Evolutionary conservation across 1,140 invertebrate species (phyloP).

Genomic region (Diuraphis noxia): DNA sequence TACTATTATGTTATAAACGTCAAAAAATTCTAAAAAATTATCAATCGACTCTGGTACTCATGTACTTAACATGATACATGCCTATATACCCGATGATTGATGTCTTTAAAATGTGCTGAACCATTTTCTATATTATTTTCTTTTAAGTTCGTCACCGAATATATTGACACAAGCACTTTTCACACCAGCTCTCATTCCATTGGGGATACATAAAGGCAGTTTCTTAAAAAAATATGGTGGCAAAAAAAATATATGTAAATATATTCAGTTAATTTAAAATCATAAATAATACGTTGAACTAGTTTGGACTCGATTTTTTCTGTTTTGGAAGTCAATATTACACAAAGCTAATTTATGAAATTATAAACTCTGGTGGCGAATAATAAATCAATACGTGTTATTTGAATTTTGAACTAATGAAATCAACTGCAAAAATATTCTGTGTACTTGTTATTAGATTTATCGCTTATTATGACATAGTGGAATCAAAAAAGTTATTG

Average conservation of each 20-base stretch:
- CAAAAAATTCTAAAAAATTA: not conserved
- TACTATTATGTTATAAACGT: not conserved
- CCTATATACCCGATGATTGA: not conserved
- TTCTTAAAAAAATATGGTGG: not conserved
- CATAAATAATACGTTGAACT: not conserved
- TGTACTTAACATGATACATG: not conserved
- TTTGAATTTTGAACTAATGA: not conserved
- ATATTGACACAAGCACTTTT: not conserved
- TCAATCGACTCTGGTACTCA: not conserved
- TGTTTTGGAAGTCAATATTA: not conserved
- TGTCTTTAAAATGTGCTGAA: not conserved
- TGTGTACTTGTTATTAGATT: not conserved
- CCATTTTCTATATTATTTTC: not conserved
- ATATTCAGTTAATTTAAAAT: not conserved
- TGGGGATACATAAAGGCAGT: not conserved
- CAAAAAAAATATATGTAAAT: not conserved
- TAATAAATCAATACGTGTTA: not conserved
- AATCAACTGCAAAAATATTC: not conserved
- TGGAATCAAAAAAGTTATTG: not conserved
- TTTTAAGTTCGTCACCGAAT: not conserved
- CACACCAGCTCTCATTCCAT: not conserved
- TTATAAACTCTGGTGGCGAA: not conserved
- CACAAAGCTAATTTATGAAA: not conserved
- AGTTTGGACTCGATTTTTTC: not conserved
- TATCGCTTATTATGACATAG: not conserved